These are phyloP conservation scores for Pantala flavescens DNA, from an alignment of 1,140 invertebrate genomes.

Conservation along the genomic window DNA sequence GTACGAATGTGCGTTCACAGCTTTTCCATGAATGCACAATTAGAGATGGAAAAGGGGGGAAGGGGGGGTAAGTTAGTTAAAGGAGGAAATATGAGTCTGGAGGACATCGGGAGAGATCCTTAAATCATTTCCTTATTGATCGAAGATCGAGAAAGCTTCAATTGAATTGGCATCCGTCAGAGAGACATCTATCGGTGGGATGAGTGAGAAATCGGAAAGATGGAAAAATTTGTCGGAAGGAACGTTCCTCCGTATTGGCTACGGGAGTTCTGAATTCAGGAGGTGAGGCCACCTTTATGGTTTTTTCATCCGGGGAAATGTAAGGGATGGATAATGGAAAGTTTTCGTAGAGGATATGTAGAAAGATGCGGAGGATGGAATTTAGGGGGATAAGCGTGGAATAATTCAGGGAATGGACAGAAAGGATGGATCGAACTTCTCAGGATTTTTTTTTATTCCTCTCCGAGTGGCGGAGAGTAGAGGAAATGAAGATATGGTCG, in stretches of 20 bases:
- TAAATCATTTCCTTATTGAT: slow-evolving; percentile 10
- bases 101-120: not conserved
- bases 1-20: too few species aligned
- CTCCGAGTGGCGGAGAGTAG: too few species aligned
- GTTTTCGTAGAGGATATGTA: not conserved
- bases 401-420: not conserved
- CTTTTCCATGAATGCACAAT: too few species aligned
- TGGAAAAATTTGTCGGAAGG: not conserved
- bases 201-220: not conserved
- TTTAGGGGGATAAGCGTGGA: not conserved
- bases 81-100: not conserved
- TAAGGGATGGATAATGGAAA: not conserved
- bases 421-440: too few species aligned
- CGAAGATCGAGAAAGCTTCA: not conserved
- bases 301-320: not conserved
- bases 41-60: not conserved
- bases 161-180: not conserved
- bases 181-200: not conserved
- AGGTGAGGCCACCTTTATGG: too few species aligned
- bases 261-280: too few species aligned
- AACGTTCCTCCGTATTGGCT: too few species aligned
- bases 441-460: too few species aligned
- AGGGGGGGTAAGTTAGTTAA: not conserved
- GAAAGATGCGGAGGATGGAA: not conserved
- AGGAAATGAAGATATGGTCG: too few species aligned